Evolutionary conservation across 2,888 invertebrate species (phyloP), one percentile per base, ranked within the genome.

Genomic region (Drosophila mimica): DNA sequence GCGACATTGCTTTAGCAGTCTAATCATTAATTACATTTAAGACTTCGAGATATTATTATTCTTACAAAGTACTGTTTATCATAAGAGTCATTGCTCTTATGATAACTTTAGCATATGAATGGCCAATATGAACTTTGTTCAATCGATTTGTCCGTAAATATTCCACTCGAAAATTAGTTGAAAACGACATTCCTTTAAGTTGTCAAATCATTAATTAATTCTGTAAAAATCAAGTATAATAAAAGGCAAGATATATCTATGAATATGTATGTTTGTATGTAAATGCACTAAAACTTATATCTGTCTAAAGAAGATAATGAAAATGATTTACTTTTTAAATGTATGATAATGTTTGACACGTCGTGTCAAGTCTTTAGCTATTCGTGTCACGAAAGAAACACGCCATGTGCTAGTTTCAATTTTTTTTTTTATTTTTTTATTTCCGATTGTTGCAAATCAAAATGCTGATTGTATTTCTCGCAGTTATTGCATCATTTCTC

Each of bases 401-500:
- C 28, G 17, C 4, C 17, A 9, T 11, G 49, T n/a, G 11, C 6
- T 51, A 33, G 52, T 33, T 33, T 8, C 31, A 20, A 4, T 20
- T 46, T 20, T 43, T 43, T 43, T n/a, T 43, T 6, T n/a, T 2
- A 28, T 30, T 48, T 28, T 30, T 8, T 28, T 6, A 33, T 70
- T 51, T 17, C 54, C 67, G 67, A 46, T 54, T 52, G 49, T 15
- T 28, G 33, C 71, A 15, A 20, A 46, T 46, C 15, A 20, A 49
- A 62, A 61, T 58, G 60, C 53, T 79, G 79, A 82, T 69, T 71
- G 53, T 33, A 8, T 33, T 72, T 56, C 30, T 52, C 34, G 30
- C 25, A 33, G 38, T 38, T 79, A 85, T 85, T 85, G 80, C 89
- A 85, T 88, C 85, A 85, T 76, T 67, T 68, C 31, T 49, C 33